Evolutionary conservation across 2,797 vertebrate species (phyloP).

Genomic region (Threskiornis aethiopicus): DNA sequence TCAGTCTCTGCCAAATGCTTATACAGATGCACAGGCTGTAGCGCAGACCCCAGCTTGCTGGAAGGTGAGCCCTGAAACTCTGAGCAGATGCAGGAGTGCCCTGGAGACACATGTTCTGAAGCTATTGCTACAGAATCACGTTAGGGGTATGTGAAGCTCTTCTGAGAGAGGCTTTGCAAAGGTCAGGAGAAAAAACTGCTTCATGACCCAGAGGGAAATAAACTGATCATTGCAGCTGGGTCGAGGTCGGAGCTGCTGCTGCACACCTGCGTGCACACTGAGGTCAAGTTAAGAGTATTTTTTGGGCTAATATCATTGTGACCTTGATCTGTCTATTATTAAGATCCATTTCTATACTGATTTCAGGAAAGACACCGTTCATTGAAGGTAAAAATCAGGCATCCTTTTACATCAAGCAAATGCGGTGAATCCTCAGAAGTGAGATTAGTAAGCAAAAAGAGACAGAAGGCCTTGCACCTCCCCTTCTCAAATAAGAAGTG

Average conservation of each 20-base stretch:
- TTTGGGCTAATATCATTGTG: not conserved
- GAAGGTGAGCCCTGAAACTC: not conserved
- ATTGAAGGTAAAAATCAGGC: not conserved
- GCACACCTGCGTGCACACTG: not conserved
- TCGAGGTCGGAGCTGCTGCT: fast-evolving
- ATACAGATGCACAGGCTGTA: not conserved
- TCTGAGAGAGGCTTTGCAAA: not conserved
- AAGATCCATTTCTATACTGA: not conserved
- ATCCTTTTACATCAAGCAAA: not conserved
- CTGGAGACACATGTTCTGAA: not conserved
- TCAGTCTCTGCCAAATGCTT: not conserved
- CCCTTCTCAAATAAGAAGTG: not conserved
- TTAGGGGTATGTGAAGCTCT: not conserved
- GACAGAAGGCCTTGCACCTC: not conserved
- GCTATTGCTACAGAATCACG: not conserved
- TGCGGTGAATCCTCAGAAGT: not conserved
- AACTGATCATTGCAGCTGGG: not conserved
- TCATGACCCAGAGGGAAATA: not conserved
- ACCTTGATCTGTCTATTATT: not conserved
- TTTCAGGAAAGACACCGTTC: not conserved
- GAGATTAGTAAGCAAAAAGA: not conserved
- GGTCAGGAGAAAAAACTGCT: not conserved
- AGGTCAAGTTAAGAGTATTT: not conserved
- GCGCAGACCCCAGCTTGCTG: not conserved
- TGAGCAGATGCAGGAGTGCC: not conserved